Evolutionary conservation across 2,797 vertebrate species (phyloP).

Genomic region (Myotis findleyi): DNA sequence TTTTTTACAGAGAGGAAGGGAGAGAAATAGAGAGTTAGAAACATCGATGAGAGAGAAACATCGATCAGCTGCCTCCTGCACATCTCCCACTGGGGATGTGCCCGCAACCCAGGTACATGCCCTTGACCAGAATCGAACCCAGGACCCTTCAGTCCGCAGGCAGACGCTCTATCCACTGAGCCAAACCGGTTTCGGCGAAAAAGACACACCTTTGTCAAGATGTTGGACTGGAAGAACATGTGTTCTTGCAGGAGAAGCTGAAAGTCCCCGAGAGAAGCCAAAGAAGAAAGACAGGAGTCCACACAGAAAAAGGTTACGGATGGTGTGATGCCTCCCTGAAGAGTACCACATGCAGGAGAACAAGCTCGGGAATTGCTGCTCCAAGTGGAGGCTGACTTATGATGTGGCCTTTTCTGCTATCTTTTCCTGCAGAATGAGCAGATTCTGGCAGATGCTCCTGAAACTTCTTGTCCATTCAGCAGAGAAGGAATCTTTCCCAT

Average conservation of each 20-base stretch:
- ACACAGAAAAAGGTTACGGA: background rate
- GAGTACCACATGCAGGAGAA: rapidly evolving
- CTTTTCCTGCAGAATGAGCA: background rate
- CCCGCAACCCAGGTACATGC: too few species aligned
- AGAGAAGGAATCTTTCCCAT: background rate
- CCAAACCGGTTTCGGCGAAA: too few species aligned
- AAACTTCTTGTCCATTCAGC: background rate
- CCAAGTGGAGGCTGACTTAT: background rate
- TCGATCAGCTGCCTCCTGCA: too few species aligned
- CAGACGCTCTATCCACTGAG: too few species aligned
- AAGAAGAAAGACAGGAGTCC: background rate
- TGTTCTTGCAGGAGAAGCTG: slow-evolving; percentile 9
- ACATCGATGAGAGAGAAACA: too few species aligned
- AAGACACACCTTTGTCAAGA: background rate
- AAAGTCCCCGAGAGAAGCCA: background rate
- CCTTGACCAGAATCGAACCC: too few species aligned
- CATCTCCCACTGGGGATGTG: too few species aligned
- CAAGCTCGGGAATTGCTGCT: background rate
- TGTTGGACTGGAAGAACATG: background rate
- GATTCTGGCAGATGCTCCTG: background rate
- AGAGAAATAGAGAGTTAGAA: too few species aligned
- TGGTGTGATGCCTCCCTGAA: background rate
- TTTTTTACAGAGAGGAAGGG: too few species aligned
- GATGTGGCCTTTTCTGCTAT: background rate
- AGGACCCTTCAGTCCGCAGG: too few species aligned